A percentile compares a stretch with the other conserved stretches of the same genome.
These are phyloP conservation scores for Dromius quadrimaculatus DNA, from an alignment of 2,888 invertebrate species.

Conservation along the genomic window DNA sequence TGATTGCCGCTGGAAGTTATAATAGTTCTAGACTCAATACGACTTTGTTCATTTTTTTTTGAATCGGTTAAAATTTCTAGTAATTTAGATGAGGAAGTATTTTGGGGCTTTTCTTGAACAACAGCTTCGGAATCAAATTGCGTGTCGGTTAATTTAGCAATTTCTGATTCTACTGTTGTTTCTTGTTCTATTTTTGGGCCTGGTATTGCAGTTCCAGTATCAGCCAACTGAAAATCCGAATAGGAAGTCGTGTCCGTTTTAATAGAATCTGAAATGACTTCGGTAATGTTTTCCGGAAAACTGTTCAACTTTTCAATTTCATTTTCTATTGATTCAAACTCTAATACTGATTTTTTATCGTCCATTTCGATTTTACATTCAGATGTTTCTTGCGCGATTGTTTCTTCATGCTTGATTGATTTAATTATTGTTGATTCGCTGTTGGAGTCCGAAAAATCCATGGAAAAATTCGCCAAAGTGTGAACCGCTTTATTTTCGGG, in stretches of 20 bases:
- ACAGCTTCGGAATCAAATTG: conserved; percentile 48
- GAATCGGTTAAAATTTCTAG: conserved; percentile 72
- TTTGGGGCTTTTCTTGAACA: conserved; percentile 61
- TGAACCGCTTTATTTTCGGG: conserved; percentile 62
- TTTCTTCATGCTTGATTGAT: conserved; percentile 26
- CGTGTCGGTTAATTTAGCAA: conserved; percentile 57
- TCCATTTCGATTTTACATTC: conserved; percentile 31
- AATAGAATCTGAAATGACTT: conserved; percentile 27
- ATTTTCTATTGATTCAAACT: conserved; percentile 52
- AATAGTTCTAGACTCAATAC: conserved; percentile 1
- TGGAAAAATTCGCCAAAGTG: conserved; percentile 62
- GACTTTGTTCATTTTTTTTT: conserved; percentile 52
- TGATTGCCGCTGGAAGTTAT: conserved; percentile 18
- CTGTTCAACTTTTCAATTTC: conserved; percentile 50
- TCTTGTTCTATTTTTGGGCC: conserved; percentile 10
- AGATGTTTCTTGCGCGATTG: conserved; percentile 18
- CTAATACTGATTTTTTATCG: conserved; percentile 1
- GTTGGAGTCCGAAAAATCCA: conserved; percentile 62
- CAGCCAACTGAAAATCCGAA: conserved; percentile 40
- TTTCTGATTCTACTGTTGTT: conserved; percentile 59
- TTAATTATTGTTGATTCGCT: conserved; percentile 48
- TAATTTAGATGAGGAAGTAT: conserved; percentile 69
- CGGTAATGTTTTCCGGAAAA: conserved; percentile 50
- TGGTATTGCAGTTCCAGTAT: conserved; percentile 23
- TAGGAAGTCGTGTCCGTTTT: conserved; percentile 18